A percentile compares a stretch with the other conserved stretches of the same genome.
phyloP scores from a whole-genome alignment of 2,113 vertebrate species.

The Eubucco bourcierii region DNA sequence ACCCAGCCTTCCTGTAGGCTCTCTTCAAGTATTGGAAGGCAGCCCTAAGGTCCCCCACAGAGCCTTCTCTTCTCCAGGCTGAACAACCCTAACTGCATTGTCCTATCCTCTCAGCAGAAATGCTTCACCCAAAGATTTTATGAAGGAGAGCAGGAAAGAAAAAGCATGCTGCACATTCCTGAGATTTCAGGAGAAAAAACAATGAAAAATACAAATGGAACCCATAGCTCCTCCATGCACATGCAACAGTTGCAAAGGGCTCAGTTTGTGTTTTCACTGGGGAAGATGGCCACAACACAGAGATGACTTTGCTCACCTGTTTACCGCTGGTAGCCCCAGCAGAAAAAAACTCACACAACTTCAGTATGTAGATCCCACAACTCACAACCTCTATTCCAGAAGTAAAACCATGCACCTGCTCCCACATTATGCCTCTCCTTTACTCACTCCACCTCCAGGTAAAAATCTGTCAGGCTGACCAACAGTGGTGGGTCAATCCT shows the following conservation, averaged over 20 bases:
- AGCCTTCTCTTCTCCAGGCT: no score
- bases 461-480: not conserved
- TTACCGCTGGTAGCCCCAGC: not conserved
- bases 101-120: no score
- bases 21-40: no score
- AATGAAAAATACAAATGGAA: not conserved
- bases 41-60: no score
- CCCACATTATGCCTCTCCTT: not conserved
- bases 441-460: no score
- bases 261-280: not conserved
- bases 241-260: not conserved
- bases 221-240: not conserved
- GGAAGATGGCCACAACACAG: rapidly evolving
- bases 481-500: not conserved
- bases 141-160: not conserved
- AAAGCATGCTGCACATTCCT: not conserved
- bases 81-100: no score
- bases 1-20: no score
- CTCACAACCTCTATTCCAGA: not conserved
- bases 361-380: not conserved
- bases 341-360: not conserved
- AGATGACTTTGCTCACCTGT: not conserved
- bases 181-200: not conserved
- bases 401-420: not conserved
- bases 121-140: not conserved